Evolutionary conservation across 2,888 invertebrate species (phyloP).

Genomic region (Hirtodrosophila confusa): DNA sequence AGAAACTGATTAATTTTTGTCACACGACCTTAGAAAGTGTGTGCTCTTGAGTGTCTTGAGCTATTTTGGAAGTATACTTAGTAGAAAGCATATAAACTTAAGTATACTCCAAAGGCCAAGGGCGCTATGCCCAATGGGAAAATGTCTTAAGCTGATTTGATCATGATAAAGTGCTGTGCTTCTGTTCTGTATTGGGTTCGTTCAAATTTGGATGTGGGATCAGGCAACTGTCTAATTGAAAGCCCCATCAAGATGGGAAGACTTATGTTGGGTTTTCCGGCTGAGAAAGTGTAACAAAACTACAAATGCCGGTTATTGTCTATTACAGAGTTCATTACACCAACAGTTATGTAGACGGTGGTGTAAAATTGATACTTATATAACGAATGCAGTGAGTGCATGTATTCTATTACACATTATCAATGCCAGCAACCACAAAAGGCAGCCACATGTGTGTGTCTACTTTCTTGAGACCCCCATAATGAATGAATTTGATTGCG

Average conservation of each 20-base stretch:
- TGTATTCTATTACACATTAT: slow-evolving; percentile 46
- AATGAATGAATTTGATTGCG: slow-evolving; percentile 41
- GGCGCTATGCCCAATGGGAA: slow-evolving; percentile 1
- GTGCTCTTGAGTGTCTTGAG: slow-evolving; percentile 4
- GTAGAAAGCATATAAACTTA: slow-evolving; percentile 10
- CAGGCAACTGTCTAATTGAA: no score
- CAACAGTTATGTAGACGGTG: slow-evolving; percentile 11
- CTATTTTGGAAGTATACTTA: slow-evolving; percentile 10
- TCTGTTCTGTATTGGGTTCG: neutral
- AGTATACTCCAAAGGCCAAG: slow-evolving; percentile 22
- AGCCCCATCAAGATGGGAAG: no score
- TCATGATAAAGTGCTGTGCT: slow-evolving; percentile 2
- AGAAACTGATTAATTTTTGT: slow-evolving; percentile 45
- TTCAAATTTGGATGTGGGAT: no score
- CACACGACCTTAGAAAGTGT: slow-evolving; percentile 21
- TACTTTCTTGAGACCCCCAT: slow-evolving; percentile 27
- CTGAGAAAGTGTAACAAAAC: neutral
- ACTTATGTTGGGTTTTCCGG: no score
- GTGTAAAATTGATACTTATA: slow-evolving; percentile 35
- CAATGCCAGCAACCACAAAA: slow-evolving; percentile 44
- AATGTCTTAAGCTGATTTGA: neutral
- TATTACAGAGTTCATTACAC: slow-evolving; percentile 27
- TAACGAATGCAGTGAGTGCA: slow-evolving; percentile 11
- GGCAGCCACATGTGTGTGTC: slow-evolving; percentile 6
- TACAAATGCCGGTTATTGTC: neutral